phyloP scores from a whole-genome alignment of 2,888 invertebrate species.

The Leistus spinibarbis region DNA sequence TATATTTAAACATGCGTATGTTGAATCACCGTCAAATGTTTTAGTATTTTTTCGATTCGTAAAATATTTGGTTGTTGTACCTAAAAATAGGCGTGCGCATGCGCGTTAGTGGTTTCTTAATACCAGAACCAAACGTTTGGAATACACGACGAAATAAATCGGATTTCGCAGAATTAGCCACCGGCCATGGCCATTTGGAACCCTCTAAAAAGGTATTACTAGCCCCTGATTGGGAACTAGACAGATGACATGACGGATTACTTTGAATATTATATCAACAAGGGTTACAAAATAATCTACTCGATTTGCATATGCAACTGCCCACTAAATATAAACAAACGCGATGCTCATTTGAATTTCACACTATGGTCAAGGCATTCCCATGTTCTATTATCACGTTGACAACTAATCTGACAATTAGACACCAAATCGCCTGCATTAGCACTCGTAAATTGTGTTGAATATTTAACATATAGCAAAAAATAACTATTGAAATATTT shows the following conservation, averaged over 20 bases:
- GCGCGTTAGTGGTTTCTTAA: neutral
- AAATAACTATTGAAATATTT: no score
- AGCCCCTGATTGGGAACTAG: constrained; percentile 10
- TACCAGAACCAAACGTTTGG: neutral
- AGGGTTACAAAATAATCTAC: no score
- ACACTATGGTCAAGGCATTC: no score
- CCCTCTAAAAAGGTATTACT: constrained; percentile 17
- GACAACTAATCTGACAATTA: no score
- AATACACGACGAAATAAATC: neutral
- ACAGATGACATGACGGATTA: constrained; percentile 3
- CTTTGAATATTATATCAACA: constrained; percentile 13
- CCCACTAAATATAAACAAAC: no score
- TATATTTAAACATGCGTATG: constrained; percentile 2
- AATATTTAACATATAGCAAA: no score
- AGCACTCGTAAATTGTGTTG: no score
- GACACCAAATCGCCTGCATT: no score
- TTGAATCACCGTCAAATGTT: neutral
- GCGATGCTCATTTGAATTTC: no score
- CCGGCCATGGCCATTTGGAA: neutral
- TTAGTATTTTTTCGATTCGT: neutral
- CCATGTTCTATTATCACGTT: no score
- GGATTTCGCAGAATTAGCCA: neutral
- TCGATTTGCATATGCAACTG: no score
- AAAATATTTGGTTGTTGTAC: neutral
- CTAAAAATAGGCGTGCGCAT: constrained; percentile 2